A percentile compares a stretch with the other conserved stretches of the same genome.
These are phyloP conservation scores for Drosophila leonis DNA, from an alignment of 2,888 invertebrate species.

Conservation along the genomic window DNA sequence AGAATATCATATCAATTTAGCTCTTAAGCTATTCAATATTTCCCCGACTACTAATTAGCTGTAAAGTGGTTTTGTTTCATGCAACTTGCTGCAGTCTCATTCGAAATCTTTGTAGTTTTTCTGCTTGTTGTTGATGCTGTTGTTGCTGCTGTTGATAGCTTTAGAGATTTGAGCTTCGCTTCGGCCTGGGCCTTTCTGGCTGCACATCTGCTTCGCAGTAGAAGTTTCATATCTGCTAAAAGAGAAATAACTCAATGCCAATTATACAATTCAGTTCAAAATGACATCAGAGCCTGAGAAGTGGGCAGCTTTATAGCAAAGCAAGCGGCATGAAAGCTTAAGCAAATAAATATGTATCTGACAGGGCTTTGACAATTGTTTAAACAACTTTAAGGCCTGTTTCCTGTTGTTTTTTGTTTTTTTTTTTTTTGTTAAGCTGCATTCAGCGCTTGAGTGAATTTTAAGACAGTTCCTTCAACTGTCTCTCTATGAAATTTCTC, in stretches of 20 bases:
- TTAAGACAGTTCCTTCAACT: conserved; percentile 26
- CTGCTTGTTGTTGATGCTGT: neutral
- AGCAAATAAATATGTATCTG: neutral
- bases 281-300: conserved; percentile 6
- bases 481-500: conserved; percentile 1
- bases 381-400: conserved; percentile 27
- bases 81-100: neutral
- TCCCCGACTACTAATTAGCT: neutral
- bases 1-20: neutral
- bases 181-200: conserved; percentile 8
- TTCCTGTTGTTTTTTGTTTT: conserved; percentile 32
- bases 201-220: conserved; percentile 19
- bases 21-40: neutral
- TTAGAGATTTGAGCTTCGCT: neutral
- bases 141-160: neutral
- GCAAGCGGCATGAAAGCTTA: neutral
- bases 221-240: conserved; percentile 27
- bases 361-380: conserved; percentile 23
- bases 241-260: neutral
- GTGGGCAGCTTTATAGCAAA: conserved; percentile 25
- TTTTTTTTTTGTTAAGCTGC: conserved; percentile 10
- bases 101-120: neutral
- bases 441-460: neutral
- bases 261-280: neutral
- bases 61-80: conserved; percentile 1